phyloP scores from a whole-genome alignment of 2,888 invertebrate species.

The Microctonus aethiopoides region DNA sequence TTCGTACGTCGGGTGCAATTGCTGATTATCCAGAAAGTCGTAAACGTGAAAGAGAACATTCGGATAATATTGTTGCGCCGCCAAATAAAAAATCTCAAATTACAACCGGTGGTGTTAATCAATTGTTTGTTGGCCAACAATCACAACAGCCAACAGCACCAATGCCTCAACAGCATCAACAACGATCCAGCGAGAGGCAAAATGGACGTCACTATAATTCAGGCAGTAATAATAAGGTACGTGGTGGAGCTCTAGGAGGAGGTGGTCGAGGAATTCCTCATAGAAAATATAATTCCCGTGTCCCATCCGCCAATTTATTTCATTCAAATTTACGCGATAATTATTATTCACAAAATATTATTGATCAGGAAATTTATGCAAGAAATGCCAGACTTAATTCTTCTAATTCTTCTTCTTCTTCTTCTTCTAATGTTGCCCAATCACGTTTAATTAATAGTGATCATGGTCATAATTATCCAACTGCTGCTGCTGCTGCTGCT shows the following conservation, averaged over 20 bases:
- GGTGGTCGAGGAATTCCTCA: conserved; percentile 53
- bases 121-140: neutral
- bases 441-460: conserved; percentile 35
- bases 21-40: conserved; percentile 39
- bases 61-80: conserved; percentile 50
- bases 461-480: neutral
- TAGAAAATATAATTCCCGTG: conserved; percentile 53
- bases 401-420: no score
- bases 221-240: conserved; percentile 66
- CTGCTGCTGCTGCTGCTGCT: conserved; percentile 19
- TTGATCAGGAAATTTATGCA: conserved; percentile 10
- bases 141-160: conserved; percentile 38
- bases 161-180: conserved; percentile 43
- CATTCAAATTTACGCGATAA: conserved; percentile 48
- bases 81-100: conserved; percentile 43
- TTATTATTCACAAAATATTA: conserved; percentile 37
- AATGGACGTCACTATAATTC: conserved; percentile 63
- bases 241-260: conserved; percentile 63
- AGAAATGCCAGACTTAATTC: neutral
- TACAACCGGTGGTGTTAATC: neutral
- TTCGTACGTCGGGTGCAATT: conserved; percentile 71
- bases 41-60: conserved; percentile 36
- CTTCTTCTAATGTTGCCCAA: conserved; percentile 13
- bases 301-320: conserved; percentile 42
- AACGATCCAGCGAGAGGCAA: conserved; percentile 58